Percentiles rank a stretch among this genome's conserved stretches.
These are phyloP conservation scores for Microctenopoma stevenorrisi DNA, from an alignment of 2,797 vertebrate genomes.

Conservation along the genomic window DNA sequence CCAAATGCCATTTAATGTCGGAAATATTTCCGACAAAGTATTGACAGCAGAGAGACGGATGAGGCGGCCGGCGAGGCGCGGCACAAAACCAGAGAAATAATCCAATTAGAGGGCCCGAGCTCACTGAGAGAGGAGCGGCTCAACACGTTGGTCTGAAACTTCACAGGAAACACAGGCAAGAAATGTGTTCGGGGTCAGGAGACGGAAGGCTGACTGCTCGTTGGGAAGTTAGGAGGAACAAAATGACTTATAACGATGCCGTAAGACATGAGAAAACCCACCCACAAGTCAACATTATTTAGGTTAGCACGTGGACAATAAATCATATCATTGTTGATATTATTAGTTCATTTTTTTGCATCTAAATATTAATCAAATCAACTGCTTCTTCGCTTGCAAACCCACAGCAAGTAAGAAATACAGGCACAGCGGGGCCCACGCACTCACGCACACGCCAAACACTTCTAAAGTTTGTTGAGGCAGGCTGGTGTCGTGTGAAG, in stretches of 20 bases:
- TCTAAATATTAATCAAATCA: slow-evolving; percentile 1
- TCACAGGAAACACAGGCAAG: slow-evolving; percentile 15
- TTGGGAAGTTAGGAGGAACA: background rate
- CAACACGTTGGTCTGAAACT: slow-evolving; percentile 61
- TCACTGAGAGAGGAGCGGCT: slow-evolving; percentile 10
- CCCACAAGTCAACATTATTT: background rate
- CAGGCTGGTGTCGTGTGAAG: slow-evolving; percentile 44
- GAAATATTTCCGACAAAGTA: slow-evolving; percentile 78
- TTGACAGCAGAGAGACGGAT: slow-evolving; percentile 70
- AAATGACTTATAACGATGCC: background rate
- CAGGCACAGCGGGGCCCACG: background rate
- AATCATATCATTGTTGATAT: background rate
- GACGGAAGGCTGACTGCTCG: too few relatives aligned
- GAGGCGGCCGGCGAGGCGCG: slow-evolving; percentile 53
- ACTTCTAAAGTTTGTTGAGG: slow-evolving; percentile 48
- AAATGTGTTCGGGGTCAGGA: background rate
- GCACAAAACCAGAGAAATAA: slow-evolving; percentile 45
- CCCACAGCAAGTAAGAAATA: background rate
- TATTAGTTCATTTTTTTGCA: background rate
- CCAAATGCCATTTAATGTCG: slow-evolving; percentile 80
- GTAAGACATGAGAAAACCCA: background rate
- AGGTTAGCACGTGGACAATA: background rate
- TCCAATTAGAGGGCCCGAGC: slow-evolving; percentile 53
- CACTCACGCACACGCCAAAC: background rate
- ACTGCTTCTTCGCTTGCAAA: background rate